Evolutionary conservation across 2,113 vertebrate species (phyloP), one percentile per base, ranked within the genome.

Genomic region (Bujurquina vittata): DNA sequence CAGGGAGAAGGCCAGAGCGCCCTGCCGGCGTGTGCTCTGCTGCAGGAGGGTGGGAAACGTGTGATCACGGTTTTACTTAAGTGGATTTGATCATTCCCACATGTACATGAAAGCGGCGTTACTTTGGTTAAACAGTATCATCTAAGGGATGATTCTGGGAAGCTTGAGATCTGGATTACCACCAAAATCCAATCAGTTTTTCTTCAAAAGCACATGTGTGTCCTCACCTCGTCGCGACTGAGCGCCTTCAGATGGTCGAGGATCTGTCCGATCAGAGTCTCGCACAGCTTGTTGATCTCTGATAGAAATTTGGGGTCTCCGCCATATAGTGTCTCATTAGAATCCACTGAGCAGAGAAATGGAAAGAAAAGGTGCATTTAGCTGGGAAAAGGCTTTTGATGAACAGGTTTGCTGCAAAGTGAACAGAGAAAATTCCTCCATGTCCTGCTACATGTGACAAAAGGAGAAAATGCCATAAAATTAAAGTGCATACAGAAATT

Each of bases 251-350:
- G 95, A 12, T 99, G 97, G 87, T 99, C 98, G 90, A 99, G 94
- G 89, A 99, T 97, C 91, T 99, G 97, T 37, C 96, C 96, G 4
- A 99, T 97, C 88, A 99, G 94, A 0, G 97, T 98, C 94, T 99
- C 98, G 10, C 97, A 98, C 75, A 99, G 92, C 82, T 97, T 97
- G 93, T 96, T 97, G 90, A 98, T 97, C 93, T 99, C 98, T 1
- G 96, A 94, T 49, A 99, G 89, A 79, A 99, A 99, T 93, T 99
- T 99, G 77, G 97, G 94, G 92, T 99, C 98, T 80, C 98, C 97
- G 4, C 98, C 98, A 1, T 99, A 99, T 7, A 99, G 96, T 8
- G 95, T 94, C 90, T 99, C 98, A 2, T 99, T 99, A 84, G 97
- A 99, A 91, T 99, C 98, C 80, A 99, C 98, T 99, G 73, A 37